Evolutionary conservation across 2,797 vertebrate species (phyloP), one percentile per base, ranked within the genome.

Genomic region (Molossus alvarezi): DNA sequence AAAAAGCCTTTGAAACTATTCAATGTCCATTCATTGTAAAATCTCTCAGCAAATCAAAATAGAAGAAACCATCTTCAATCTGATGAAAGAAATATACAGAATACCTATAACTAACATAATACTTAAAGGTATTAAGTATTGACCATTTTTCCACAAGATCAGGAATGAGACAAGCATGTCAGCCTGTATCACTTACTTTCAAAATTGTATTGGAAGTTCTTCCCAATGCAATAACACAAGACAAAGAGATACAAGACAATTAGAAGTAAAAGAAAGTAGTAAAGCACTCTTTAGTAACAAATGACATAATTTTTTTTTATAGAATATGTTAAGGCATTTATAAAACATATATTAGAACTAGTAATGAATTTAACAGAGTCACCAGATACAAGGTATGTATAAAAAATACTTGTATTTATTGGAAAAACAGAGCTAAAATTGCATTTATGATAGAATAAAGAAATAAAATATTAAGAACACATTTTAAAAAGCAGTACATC

Each of bases 391-490:
- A 45, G 41, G 41, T 45, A 45, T 45, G 41, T 45, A 45, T 45
- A 45, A 45, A 45, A 45, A 45, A 5, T 45, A 45, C 41, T 45
- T 45, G 41, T 45, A 45, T 45, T 45, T 45, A 45, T n/a, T 55
- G 3, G 21, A 27, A 93, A 93, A 87, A 90, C 51, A 69, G 75
- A 75, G 17, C 2, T 81, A 82, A 90, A 73, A 72, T 33, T 41
- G 11, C 9, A 86, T 8, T 60, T 51, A 73, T 51, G 8, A 4
- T 48, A 67, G 7, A 3, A 85, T 87, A 7, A 9, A 37, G 51
- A 60, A 77, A 41, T 1, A 45, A 69, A 23, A 69, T 53, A 15
- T 53, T 65, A 76, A 69, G 20, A 60, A 72, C 75, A 75, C 60
- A 88, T 60, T 84, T 73, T 51, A 1, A 41, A 75, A 81, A 83